A percentile compares a stretch with the other conserved stretches of the same genome.
These are phyloP conservation scores for Engystomops pustulosus DNA, from an alignment of 2,113 vertebrate species.

Conservation along the genomic window DNA sequence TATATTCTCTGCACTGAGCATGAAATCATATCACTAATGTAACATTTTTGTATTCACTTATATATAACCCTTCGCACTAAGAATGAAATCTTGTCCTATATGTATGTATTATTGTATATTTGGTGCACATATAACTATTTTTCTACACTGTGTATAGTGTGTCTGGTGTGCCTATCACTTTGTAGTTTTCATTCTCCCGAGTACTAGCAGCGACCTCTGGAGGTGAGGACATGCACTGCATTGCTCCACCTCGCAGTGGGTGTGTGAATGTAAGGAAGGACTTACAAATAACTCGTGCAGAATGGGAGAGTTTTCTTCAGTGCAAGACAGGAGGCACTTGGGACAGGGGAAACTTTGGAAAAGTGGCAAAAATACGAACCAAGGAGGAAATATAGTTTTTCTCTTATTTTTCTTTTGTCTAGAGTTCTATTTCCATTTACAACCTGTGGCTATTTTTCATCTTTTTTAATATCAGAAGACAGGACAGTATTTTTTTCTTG, in stretches of 20 bases:
- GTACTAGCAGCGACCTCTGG: background rate
- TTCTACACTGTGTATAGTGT: too few relatives aligned
- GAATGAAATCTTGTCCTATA: too few relatives aligned
- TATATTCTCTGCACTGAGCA: too few relatives aligned
- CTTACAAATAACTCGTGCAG: constrained; percentile 5
- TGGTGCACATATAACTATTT: too few relatives aligned
- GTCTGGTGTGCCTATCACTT: too few relatives aligned
- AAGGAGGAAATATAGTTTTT: background rate
- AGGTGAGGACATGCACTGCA: background rate
- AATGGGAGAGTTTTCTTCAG: constrained; percentile 51
- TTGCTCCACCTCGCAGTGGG: constrained; percentile 46
- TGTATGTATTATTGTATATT: too few relatives aligned
- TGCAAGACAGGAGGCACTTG: constrained; percentile 20
- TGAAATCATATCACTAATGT: too few relatives aligned
- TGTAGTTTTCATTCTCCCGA: too few relatives aligned
- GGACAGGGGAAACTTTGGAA: constrained; percentile 26
- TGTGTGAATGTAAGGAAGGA: constrained; percentile 22
- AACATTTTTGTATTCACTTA: too few relatives aligned
- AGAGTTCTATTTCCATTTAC: background rate
- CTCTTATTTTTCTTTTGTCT: background rate
- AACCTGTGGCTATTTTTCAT: background rate
- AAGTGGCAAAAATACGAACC: background rate
- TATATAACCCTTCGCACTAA: too few relatives aligned
- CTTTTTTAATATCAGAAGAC: background rate
- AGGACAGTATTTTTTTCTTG: background rate